Evolutionary conservation across 2,113 vertebrate genomes (phyloP).

Genomic region (Opisthocomus hoazin): DNA sequence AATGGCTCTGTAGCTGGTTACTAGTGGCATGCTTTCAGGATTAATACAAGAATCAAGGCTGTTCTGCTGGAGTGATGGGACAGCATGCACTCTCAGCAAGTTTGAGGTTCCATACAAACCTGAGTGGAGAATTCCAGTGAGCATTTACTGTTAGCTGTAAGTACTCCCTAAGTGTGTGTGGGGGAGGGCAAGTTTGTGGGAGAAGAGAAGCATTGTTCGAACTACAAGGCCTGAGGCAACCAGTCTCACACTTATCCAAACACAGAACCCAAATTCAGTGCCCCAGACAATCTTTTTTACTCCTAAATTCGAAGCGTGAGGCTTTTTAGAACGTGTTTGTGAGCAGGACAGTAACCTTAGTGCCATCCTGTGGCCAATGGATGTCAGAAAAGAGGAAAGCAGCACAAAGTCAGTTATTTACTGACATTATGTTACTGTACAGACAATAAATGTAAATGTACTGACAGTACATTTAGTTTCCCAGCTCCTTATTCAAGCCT

Average conservation of each 20-base stretch:
- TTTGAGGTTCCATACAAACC: neutral
- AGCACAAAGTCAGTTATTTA: neutral
- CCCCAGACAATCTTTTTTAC: neutral
- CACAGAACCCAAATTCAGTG: neutral
- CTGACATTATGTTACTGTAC: too few species aligned
- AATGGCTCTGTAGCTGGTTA: neutral
- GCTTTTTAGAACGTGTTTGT: neutral
- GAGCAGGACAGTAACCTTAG: neutral
- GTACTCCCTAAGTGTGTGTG: fast-evolving
- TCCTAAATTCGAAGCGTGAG: neutral
- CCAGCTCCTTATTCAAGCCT: neutral
- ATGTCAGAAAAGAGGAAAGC: neutral
- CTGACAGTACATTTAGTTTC: too few species aligned
- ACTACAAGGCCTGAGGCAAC: neutral
- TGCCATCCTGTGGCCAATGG: neutral
- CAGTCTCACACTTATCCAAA: neutral
- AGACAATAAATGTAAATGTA: too few species aligned
- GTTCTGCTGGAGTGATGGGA: neutral
- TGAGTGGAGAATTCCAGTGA: fast-evolving
- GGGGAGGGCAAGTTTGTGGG: neutral
- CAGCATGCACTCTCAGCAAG: too few species aligned
- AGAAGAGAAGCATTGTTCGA: neutral
- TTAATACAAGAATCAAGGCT: neutral
- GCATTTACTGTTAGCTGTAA: neutral
- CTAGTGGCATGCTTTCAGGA: fast-evolving